Base-by-base conservation (phyloP, 2,113 vertebrate species). In the Corythoichthys intestinalis region DNA sequence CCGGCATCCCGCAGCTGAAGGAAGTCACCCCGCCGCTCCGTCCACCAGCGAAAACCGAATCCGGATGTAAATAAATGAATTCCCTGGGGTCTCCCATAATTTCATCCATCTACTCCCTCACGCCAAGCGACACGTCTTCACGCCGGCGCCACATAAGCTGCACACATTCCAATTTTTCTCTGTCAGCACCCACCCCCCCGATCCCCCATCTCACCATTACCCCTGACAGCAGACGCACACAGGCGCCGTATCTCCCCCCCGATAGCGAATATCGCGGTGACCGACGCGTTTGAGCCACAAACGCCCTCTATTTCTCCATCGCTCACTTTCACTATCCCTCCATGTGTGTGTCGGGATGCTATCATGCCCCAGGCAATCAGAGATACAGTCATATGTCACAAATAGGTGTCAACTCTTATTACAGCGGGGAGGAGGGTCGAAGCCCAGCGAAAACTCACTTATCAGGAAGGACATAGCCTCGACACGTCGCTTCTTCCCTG, bases 391-490 rank as follows among this genome's bases (percentile, higher is more conserved):
- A 68, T 88, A 91, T 91, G 92, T 92, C 93, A 92, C 87, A 93
- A 94, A 93, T 90, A 90, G 90, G 85, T 94, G 93, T 93, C 94
- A 92, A 86, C 88, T 92, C 87, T 91, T 90, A 93, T 94, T 93
- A 92, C 83, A 75, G 86, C 59, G 65, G 73, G 75, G 82, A 66
- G 62, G 76, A 82, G 73, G 66, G 44, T 47, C 61, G 10, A 47
- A 47, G 44, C 41, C 44, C 71, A 70, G 80, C 79, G 82, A 85
- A 90, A 90, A 82, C 77, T 87, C 86, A 87, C 86, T 93, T 93
- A 92, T 92, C 93, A 89, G 91, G 84, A 89, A 86, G 81, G 75
- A 89, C 90, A 86, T 82, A 87, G 86, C 74, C 88, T 75, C 78
- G 81, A 81, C 82, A 81, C 70, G 71, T 47, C 53, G 70, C 84